A percentile compares a stretch with the other conserved stretches of the same genome.
Evolutionary conservation across 2,113 vertebrate genomes (phyloP).

Genomic region (Calidris pugnax): DNA sequence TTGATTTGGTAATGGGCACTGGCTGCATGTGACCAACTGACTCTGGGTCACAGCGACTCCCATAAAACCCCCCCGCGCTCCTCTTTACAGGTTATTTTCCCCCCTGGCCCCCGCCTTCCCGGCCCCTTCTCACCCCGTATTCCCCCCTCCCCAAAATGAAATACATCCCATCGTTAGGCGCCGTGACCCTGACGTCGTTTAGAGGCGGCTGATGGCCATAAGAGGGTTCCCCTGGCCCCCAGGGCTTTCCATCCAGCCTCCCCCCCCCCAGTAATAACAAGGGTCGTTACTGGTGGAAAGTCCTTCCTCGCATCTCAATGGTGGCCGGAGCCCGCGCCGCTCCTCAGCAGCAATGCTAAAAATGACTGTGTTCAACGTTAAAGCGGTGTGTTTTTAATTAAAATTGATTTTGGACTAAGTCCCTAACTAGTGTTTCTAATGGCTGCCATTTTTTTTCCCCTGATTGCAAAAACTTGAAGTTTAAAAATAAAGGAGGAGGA

Average conservation of each 20-base stretch:
- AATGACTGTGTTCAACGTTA: constrained; percentile 36
- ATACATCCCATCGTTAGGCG: background rate
- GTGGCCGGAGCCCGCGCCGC: background rate
- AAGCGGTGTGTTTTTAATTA: constrained; percentile 70
- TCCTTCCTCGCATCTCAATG: background rate
- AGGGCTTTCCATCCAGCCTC: background rate
- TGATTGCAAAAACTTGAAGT: constrained; percentile 38
- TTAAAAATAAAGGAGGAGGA: background rate
- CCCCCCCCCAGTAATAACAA: background rate
- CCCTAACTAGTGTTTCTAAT: constrained; percentile 59
- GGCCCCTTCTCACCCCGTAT: background rate
- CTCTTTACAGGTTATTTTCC: background rate
- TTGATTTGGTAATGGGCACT: constrained; percentile 62
- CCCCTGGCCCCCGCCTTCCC: rapidly evolving
- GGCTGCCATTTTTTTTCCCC: constrained; percentile 34
- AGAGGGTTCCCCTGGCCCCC: background rate
- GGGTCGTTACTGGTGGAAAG: background rate
- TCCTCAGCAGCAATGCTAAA: constrained; percentile 13
- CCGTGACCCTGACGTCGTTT: background rate
- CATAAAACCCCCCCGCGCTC: background rate
- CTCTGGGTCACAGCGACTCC: constrained; percentile 40
- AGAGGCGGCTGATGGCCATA: background rate
- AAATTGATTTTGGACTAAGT: constrained; percentile 76
- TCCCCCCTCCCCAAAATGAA: background rate
- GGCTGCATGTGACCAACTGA: constrained; percentile 52